phyloP scores from a whole-genome alignment of 1,140 invertebrate species.

The Scaptomyza hsui region DNA sequence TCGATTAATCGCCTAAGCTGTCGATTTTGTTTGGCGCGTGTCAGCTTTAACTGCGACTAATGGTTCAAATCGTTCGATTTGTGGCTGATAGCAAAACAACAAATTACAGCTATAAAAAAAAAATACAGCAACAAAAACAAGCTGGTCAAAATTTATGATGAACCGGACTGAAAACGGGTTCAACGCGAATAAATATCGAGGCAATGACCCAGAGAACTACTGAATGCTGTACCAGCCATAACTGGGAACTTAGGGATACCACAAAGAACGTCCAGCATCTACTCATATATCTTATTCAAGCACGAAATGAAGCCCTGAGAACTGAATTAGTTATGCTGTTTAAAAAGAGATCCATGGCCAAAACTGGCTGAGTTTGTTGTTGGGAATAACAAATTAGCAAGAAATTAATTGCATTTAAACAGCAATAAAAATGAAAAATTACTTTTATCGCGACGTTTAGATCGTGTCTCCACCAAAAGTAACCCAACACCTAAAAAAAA shows the following conservation, averaged over 20 bases:
- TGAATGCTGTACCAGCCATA: constrained; percentile 11
- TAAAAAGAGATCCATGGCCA: constrained; percentile 3
- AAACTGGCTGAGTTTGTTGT: constrained; percentile 19
- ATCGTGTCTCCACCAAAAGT: constrained; percentile 40
- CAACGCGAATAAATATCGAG: constrained; percentile 30
- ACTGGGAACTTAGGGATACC: constrained; percentile 1
- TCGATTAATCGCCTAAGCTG: constrained; percentile 5
- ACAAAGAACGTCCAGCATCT: not conserved
- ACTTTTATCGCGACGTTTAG: constrained; percentile 46
- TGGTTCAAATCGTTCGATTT: constrained; percentile 26
- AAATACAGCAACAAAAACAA: constrained; percentile 18
- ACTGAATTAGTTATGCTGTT: constrained; percentile 28
- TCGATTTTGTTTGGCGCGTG: constrained; percentile 54
- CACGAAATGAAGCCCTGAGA: constrained; percentile 27
- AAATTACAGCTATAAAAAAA: constrained; percentile 47
- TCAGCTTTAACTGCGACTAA: constrained; percentile 41
- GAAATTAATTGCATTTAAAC: constrained; percentile 71
- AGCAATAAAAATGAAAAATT: constrained; percentile 72
- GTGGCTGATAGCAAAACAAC: constrained; percentile 48
- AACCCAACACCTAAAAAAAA: not conserved
- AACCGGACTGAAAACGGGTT: constrained; percentile 50
- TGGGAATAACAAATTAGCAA: constrained; percentile 59
- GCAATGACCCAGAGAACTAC: constrained; percentile 77
- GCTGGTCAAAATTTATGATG: constrained; percentile 53
- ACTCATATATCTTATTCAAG: not conserved